phyloP scores from a whole-genome alignment of 2,888 invertebrate species.

The Tenthredo livida region DNA sequence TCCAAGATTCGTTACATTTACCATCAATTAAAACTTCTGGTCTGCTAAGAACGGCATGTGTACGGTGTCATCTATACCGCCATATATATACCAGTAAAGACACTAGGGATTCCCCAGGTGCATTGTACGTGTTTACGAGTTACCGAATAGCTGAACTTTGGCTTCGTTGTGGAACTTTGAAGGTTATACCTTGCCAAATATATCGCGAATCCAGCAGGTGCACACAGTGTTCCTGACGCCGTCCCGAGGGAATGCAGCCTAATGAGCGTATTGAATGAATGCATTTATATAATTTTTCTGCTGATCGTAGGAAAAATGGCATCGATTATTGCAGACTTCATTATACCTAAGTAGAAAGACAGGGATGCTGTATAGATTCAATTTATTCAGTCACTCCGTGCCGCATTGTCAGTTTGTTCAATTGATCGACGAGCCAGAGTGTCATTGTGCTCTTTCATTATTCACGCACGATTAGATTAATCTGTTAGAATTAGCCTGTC shows the following conservation, averaged over 20 bases:
- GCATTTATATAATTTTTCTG: neutral
- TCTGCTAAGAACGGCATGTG: slow-evolving; percentile 7
- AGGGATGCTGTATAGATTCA: neutral
- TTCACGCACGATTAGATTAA: neutral
- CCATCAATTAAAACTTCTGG: slow-evolving; percentile 44
- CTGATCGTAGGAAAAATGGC: neutral
- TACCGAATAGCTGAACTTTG: slow-evolving; percentile 67
- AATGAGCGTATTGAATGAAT: neutral
- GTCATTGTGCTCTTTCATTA: neutral
- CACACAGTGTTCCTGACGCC: neutral
- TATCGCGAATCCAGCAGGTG: slow-evolving; percentile 57
- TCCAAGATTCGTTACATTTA: slow-evolving; percentile 16
- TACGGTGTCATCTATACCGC: slow-evolving; percentile 65
- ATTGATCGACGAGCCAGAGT: neutral
- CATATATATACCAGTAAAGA: slow-evolving; percentile 70
- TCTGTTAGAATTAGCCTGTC: slow-evolving; percentile 5
- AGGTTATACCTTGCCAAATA: slow-evolving; percentile 69
- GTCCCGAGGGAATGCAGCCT: neutral
- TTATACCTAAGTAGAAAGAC: neutral
- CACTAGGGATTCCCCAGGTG: slow-evolving; percentile 71
- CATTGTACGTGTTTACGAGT: slow-evolving; percentile 75
- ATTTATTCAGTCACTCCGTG: neutral
- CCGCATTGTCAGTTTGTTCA: neutral
- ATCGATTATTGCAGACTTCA: neutral
- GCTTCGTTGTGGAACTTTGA: slow-evolving; percentile 64